A percentile compares a stretch with the other conserved stretches of the same genome.
These are phyloP conservation scores for Limenitis camilla DNA, from an alignment of 2,888 invertebrate species.

Conservation along the genomic window DNA sequence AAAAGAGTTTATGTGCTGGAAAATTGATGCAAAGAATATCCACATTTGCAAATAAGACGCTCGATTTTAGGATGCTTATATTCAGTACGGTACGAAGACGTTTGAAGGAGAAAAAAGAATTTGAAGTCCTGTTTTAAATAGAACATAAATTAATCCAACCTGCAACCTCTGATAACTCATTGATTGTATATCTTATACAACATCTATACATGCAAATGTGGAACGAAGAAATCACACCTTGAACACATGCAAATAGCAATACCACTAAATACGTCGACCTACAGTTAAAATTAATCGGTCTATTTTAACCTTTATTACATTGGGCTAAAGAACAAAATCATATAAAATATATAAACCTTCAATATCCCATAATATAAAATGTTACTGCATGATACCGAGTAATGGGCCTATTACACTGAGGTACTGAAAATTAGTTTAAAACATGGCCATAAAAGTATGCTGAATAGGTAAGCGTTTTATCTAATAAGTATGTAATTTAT, in stretches of 20 bases:
- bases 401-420: not conserved
- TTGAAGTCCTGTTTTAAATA: too few species aligned
- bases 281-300: not conserved
- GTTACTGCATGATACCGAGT: slow-evolving; percentile 11
- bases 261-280: slow-evolving; percentile 6
- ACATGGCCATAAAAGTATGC: not conserved
- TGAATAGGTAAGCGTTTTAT: too few species aligned
- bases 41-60: too few species aligned
- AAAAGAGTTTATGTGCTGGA: too few species aligned
- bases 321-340: not conserved
- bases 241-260: slow-evolving; percentile 13
- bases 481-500: too few species aligned
- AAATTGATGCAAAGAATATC: too few species aligned
- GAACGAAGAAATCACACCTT: slow-evolving; percentile 12
- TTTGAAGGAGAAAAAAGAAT: too few species aligned
- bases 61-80: too few species aligned
- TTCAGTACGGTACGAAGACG: too few species aligned
- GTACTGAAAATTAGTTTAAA: not conserved
- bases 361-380: slow-evolving; percentile 1
- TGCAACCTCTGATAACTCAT: not conserved
- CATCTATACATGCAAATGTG: slow-evolving; percentile 18
- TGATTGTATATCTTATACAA: not conserved
- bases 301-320: not conserved
- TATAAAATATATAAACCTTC: not conserved
- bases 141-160: too few species aligned